These are phyloP conservation scores for Agrochola lota DNA, from an alignment of 2,888 invertebrate genomes.

Conservation along the genomic window DNA sequence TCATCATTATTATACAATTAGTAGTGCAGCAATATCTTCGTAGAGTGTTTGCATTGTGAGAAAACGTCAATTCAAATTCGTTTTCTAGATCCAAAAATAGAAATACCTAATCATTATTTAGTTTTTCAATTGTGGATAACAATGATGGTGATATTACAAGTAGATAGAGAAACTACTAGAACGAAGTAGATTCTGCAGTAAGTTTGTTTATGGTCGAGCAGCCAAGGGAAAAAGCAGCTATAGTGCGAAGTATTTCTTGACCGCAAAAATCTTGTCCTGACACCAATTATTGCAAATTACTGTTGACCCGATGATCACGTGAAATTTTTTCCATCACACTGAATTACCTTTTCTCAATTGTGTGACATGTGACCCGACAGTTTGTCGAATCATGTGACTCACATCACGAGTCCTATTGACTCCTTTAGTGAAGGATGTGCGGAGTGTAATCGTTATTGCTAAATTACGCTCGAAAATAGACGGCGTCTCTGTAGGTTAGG, in stretches of 20 bases:
- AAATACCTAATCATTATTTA: slow-evolving; percentile 4
- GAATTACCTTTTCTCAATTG: slow-evolving; percentile 50
- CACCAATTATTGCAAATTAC: slow-evolving; percentile 3
- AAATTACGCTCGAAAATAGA: slow-evolving; percentile 63
- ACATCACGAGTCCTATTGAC: slow-evolving; percentile 48
- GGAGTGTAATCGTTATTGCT: slow-evolving; percentile 63
- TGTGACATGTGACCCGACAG: slow-evolving; percentile 49
- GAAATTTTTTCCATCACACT: slow-evolving; percentile 23
- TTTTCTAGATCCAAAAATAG: neutral
- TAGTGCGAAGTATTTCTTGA: neutral
- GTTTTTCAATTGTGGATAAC: neutral
- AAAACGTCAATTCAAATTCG: neutral
- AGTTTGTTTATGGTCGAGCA: neutral
- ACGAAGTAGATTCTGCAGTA: neutral
- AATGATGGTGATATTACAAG: neutral
- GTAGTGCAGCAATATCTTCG: neutral
- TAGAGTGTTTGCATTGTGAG: neutral
- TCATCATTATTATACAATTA: slow-evolving; percentile 19
- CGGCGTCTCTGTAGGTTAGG: slow-evolving; percentile 20
- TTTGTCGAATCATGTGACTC: slow-evolving; percentile 56
- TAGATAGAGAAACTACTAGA: too few relatives aligned
- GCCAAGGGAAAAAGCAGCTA: neutral
- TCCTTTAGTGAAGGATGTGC: slow-evolving; percentile 59
- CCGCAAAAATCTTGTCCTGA: neutral
- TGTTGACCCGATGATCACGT: slow-evolving; percentile 18